phyloP scores from a whole-genome alignment of 2,888 invertebrate genomes.

The Smittia sp. region DNA sequence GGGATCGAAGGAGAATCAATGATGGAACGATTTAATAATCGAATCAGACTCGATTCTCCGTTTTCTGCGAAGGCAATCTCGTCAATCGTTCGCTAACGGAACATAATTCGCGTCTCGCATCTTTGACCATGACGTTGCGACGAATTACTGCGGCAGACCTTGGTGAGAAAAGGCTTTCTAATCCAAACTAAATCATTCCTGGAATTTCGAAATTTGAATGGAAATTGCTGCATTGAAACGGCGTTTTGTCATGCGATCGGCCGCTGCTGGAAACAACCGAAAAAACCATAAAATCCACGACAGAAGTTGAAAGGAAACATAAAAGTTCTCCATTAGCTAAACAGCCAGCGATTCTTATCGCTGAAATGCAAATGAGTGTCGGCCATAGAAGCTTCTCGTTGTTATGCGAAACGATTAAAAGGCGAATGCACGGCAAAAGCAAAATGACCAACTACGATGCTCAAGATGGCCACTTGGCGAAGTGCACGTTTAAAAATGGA shows the following conservation, averaged over 20 bases:
- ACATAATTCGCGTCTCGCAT: not conserved
- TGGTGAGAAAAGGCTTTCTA: too few species aligned
- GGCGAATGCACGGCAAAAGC: not conserved
- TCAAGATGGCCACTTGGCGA: not conserved
- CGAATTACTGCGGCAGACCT: not conserved
- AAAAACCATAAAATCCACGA: not conserved
- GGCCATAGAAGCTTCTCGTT: constrained; percentile 10
- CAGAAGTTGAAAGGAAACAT: not conserved
- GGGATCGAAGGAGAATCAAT: not conserved
- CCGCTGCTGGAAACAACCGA: not conserved
- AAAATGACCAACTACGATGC: not conserved
- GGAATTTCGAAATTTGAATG: not conserved
- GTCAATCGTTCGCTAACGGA: not conserved
- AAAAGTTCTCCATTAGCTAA: not conserved
- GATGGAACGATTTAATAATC: not conserved
- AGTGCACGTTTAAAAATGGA: constrained; percentile 16
- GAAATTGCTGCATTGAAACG: not conserved
- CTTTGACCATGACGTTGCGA: not conserved
- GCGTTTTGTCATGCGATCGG: constrained; percentile 27
- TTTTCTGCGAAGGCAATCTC: not conserved
- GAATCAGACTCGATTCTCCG: not conserved
- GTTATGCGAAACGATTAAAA: not conserved
- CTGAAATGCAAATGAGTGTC: constrained; percentile 19
- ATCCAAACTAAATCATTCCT: not conserved
- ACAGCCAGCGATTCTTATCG: not conserved